Evolutionary conservation across 2,797 vertebrate species (phyloP).

Genomic region (Melanotaenia parkinsoni): DNA sequence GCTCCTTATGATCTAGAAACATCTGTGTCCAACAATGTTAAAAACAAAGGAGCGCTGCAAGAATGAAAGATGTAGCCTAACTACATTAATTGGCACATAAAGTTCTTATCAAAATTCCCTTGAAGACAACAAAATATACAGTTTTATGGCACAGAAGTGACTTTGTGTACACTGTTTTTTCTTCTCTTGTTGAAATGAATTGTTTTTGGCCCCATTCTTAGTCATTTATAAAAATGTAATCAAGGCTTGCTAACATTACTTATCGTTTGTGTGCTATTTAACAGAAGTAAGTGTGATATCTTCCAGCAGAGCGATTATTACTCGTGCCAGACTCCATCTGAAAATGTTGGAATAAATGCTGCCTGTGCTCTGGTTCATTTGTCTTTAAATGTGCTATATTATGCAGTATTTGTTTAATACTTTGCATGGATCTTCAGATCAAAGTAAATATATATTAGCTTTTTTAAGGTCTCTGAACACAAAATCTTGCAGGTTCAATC

Average conservation of each 20-base stretch:
- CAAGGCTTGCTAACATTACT: constrained; percentile 14
- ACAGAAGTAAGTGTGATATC: constrained; percentile 51
- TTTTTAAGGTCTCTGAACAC: background rate
- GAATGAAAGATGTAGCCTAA: constrained; percentile 14
- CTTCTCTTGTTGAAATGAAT: constrained; percentile 34
- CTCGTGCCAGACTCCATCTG: background rate
- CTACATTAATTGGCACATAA: constrained; percentile 38
- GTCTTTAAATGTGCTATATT: background rate
- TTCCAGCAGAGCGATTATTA: background rate
- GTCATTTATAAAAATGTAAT: constrained; percentile 14
- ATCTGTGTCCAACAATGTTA: constrained; percentile 31
- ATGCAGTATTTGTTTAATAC: constrained; percentile 1
- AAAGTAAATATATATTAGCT: background rate
- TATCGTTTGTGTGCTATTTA: constrained; percentile 7
- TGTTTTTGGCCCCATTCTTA: constrained; percentile 28
- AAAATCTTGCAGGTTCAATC: constrained; percentile 13
- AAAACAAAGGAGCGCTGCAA: constrained; percentile 29
- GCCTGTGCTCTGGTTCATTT: constrained; percentile 16
- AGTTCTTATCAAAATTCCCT: constrained; percentile 28
- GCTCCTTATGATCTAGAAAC: constrained; percentile 36
- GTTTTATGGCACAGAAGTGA: constrained; percentile 63
- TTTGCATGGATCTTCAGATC: background rate
- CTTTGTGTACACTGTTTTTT: background rate
- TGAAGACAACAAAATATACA: constrained; percentile 27
- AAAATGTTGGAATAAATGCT: constrained; percentile 3